Base-by-base conservation (phyloP, 2,113 vertebrate species). In the Meleagris gallopavo region DNA sequence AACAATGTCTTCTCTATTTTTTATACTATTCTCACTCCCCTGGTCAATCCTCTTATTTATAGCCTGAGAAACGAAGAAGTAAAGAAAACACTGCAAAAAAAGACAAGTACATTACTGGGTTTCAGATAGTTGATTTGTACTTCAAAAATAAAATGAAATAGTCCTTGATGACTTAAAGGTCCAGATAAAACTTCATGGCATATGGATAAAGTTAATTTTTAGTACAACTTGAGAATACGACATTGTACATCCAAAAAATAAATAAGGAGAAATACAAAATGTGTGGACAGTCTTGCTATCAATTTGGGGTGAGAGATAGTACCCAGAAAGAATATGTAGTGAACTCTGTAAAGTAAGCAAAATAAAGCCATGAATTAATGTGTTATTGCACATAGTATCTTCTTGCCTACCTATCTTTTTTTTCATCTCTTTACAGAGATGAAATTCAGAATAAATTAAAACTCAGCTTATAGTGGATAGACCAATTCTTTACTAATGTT, bases 31-130 rank as follows among this genome's bases (percentile, higher is more conserved):
- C 19, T 82, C 46, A 69, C 38, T 30, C 88, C 79, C 25, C 54
- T 52, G 13, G 24, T 52, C 13, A 52, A 14, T 27, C 75, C 83
- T 57, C 29, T 95, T 12, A 82, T 93, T 75, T 81, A 85, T 65
- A 85, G 25, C 14, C 40, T 90, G 83, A 83, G 73, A 83, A 94
- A 94, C 17, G 66, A 80, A 43, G 67, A 80, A 36, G 48, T 93
- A 36, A 81, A 73, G 55, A 38, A 84, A 73, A 66, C 55, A 88
- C 55, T 88, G n/a, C 1, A 0, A 52, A 92, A 73, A 29, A 24
- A 73, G 24, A 15, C 3, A 6, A 46, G 46, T 9, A 73, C 62
- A 82, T 62, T 86, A 8, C 21, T 73, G 52, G 12, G 17, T 72
- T 77, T 62, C 19, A n/a, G 30, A 61, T 19, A 22, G 29, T 20